Evolutionary conservation across 2,888 invertebrate species (phyloP), one percentile per base, ranked within the genome.

Genomic region (Monoplex corrugatus): DNA sequence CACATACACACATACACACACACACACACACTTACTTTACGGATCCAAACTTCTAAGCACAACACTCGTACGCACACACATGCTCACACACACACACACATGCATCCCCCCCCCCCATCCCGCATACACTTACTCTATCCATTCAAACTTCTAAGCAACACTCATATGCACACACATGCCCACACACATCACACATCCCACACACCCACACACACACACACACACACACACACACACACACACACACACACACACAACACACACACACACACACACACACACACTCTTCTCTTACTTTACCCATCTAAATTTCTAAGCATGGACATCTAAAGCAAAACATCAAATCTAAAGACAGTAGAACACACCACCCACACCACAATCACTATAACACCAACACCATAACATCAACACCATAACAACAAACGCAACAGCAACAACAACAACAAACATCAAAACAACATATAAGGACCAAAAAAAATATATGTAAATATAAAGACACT

Each of bases 401-500:
- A 80, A 82, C 32, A 82, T 38, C n/a, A 45, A 5, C 32, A n/a
- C n/a, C n/a, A n/a, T n/a, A n/a, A n/a, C n/a, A n/a, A n/a, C n/a
- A n/a, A n/a, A n/a, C n/a, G n/a, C n/a, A n/a, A n/a, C n/a, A n/a
- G n/a, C n/a, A n/a, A n/a, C n/a, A n/a, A n/a, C n/a, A n/a, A n/a
- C n/a, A n/a, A n/a, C n/a, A n/a, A n/a, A n/a, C n/a, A n/a, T n/a
- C n/a, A n/a, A n/a, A n/a, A n/a, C n/a, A n/a, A n/a, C n/a, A n/a
- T n/a, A n/a, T n/a, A 35, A 8, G 40, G 38, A 86, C 38, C 19
- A 19, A 85, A 23, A 19, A 35, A 50, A 44, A 28, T 28, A 45
- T 28, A 50, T 38, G 80, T 45, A 44, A 45, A 19, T 45, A 10
- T 40, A 2, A 43, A 23, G 19, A n/a, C n/a, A 91, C 91, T 91